Evolutionary conservation across 2,888 invertebrate species (phyloP).

Genomic region (Epirrita christyi): DNA sequence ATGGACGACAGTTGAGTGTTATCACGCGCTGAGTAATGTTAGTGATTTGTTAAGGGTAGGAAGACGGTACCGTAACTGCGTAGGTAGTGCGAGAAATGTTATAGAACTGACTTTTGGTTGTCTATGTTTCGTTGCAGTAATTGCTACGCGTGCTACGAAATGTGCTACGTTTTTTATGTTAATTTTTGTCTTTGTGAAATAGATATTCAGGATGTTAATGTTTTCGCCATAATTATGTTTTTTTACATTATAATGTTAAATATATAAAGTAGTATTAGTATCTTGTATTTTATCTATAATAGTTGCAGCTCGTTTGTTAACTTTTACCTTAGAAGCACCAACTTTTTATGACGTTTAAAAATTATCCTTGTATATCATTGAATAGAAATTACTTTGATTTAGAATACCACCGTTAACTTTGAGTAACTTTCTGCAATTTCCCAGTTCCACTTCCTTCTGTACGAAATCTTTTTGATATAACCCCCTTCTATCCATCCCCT

Average conservation of each 20-base stretch:
- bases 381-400: too few species aligned
- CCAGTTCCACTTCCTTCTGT: background rate
- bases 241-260: too few species aligned
- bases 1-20: slow-evolving; percentile 17
- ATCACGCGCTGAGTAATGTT: slow-evolving; percentile 23
- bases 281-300: too few species aligned
- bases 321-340: too few species aligned
- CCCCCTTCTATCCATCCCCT: slow-evolving; percentile 1
- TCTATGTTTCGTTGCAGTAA: slow-evolving; percentile 1
- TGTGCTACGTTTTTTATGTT: background rate
- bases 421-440: background rate
- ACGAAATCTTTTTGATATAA: too few species aligned
- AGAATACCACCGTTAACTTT: background rate
- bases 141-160: slow-evolving; percentile 16
- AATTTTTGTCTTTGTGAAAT: too few species aligned
- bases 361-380: too few species aligned
- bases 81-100: background rate
- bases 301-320: too few species aligned
- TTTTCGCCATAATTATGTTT: too few species aligned
- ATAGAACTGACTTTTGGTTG: background rate
- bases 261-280: too few species aligned
- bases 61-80: background rate
- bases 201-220: too few species aligned
- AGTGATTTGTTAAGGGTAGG: slow-evolving; percentile 13
- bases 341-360: too few species aligned